Evolutionary conservation across 2,888 invertebrate genomes (phyloP), one percentile per base, ranked within the genome.

Genomic region (Tetropium fuscum): DNA sequence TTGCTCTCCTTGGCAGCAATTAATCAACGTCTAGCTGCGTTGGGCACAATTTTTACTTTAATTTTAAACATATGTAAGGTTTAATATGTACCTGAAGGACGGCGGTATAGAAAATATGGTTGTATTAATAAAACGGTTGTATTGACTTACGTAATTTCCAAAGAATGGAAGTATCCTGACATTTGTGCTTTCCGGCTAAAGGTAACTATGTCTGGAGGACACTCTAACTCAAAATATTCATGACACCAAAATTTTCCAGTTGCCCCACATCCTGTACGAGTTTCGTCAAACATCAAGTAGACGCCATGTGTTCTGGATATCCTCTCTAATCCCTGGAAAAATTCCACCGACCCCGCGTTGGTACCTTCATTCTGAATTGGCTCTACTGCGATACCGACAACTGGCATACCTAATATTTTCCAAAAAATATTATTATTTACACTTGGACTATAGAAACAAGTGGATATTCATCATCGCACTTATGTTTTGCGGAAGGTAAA

Each of bases 201-300:
- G 0, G 95, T 95, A 2, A 99, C 94, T 34, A 98, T 81, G 78
- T 99, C 98, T 0, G 98, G 98, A 1, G 98, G 88, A 1, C 86
- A 81, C 1, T 90, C 87, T 49, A 99, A 84, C 71, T 93, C 84
- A 81, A 97, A 98, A 78, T 97, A 90, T 78, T 98, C 96, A 78
- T 97, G 93, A 63, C 95, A 71, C 99, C 98, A 99, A 88, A 97
- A 93, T 82, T 94, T 95, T n/a, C 99, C 99, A 0, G 97, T 97
- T 0, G 94, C 90, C 0, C 98, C 98, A 59, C 97, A 93, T 0
- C 98, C 98, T 0, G 98, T 99, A 84, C 98, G 98, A 0, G 98
- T 98, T 83, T 99, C 99, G 81, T 99, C 98, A 1, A 98, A 88
- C 53, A 98, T 86, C 13, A 97, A 84, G 1, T 92, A 93, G 0